A percentile compares a stretch with the other conserved stretches of the same genome.
Evolutionary conservation across 2,797 vertebrate genomes (phyloP).

Genomic region (Pampus argenteus): DNA sequence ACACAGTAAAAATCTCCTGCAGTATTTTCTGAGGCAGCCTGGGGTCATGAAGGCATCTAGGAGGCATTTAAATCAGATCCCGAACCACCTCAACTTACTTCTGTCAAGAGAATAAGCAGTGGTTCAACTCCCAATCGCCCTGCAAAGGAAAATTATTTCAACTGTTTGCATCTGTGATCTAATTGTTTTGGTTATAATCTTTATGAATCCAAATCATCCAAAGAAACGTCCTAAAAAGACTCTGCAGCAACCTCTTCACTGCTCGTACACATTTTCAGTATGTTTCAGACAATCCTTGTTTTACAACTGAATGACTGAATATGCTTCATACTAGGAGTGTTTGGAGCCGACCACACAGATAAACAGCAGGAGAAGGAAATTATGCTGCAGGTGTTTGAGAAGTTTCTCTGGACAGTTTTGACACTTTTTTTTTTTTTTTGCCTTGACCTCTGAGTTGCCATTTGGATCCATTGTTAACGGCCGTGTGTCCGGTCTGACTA

Average conservation of each 20-base stretch:
- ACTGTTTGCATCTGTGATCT: not conserved
- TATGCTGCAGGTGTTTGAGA: constrained; percentile 4
- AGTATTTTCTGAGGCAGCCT: not conserved
- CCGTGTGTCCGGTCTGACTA: constrained; percentile 33
- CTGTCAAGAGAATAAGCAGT: not conserved
- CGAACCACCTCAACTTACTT: not conserved
- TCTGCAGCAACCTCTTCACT: not conserved
- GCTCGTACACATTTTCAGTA: not conserved
- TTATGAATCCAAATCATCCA: not conserved
- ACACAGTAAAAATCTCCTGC: too few species aligned
- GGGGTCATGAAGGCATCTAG: not conserved
- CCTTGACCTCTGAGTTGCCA: not conserved
- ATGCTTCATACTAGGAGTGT: not conserved
- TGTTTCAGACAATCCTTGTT: not conserved
- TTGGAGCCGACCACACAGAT: not conserved
- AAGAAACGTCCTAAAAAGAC: not conserved
- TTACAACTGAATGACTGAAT: not conserved
- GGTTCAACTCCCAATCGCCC: not conserved
- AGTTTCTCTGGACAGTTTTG: not conserved
- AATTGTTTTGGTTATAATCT: not conserved
- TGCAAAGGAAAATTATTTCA: not conserved
- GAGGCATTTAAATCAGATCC: not conserved
- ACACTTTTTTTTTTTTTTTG: not conserved
- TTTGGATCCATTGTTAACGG: constrained; percentile 22
- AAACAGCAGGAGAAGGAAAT: not conserved